A percentile compares a stretch with the other conserved stretches of the same genome.
Evolutionary conservation across 2,113 vertebrate genomes (phyloP).

Genomic region (Dasypus novemcinctus): DNA sequence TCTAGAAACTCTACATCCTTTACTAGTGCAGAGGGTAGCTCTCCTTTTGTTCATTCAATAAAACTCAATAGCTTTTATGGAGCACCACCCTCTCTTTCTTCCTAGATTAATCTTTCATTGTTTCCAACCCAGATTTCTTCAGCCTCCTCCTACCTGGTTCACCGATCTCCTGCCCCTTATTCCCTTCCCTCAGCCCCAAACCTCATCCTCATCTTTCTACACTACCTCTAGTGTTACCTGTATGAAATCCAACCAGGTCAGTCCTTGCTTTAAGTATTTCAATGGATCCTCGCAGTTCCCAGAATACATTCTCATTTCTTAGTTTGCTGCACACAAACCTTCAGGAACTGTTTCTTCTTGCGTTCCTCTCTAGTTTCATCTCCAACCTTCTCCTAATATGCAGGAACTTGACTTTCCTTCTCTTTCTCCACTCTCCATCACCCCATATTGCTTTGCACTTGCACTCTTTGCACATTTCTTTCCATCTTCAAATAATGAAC

Average conservation of each 20-base stretch:
- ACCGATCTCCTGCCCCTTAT: background rate
- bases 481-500: background rate
- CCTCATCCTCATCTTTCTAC: background rate
- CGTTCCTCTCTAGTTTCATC: background rate
- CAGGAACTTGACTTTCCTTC: background rate
- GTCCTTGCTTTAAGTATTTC: background rate
- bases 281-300: background rate
- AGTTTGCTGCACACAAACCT: background rate
- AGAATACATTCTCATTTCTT: background rate
- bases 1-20: slow-evolving; percentile 49
- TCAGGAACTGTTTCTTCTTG: background rate
- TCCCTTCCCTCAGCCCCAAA: background rate
- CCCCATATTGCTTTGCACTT: background rate
- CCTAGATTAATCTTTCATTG: background rate
- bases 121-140: background rate
- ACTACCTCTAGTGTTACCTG: background rate
- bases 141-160: background rate
- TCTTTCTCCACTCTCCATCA: background rate
- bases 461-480: background rate
- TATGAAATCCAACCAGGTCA: background rate
- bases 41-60: slow-evolving; percentile 30
- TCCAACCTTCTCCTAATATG: background rate
- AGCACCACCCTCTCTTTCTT: background rate
- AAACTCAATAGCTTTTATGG: background rate
- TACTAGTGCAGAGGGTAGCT: background rate